A percentile compares a stretch with the other conserved stretches of the same genome.
These are phyloP conservation scores for Zootoca vivipara DNA, from an alignment of 2,113 vertebrate genomes.

Conservation along the genomic window DNA sequence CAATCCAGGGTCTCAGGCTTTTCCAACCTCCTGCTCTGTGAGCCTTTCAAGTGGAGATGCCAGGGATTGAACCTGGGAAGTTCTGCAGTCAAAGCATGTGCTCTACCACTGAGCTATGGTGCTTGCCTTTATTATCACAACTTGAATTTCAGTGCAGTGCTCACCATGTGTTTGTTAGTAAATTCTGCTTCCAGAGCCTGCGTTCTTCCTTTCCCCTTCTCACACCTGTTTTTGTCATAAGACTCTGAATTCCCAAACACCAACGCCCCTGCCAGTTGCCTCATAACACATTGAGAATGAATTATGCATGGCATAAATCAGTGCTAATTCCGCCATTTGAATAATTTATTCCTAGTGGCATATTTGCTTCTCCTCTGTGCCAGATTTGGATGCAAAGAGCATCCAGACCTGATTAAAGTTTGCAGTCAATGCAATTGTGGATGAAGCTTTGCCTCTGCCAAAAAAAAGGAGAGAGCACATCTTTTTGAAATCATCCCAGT, in stretches of 20 bases:
- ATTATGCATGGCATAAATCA: slow-evolving; percentile 13
- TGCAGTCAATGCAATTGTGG: slow-evolving; percentile 4
- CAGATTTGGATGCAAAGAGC: slow-evolving; percentile 18
- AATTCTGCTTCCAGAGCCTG: background rate
- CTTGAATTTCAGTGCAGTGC: background rate
- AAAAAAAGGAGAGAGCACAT: background rate
- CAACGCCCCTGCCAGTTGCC: too few species aligned
- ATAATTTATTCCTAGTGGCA: slow-evolving; percentile 36
- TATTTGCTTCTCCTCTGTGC: slow-evolving; percentile 6
- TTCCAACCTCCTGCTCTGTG: background rate
- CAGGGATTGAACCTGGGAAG: background rate
- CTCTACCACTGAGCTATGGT: background rate
- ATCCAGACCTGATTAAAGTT: slow-evolving; percentile 29
- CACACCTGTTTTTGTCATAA: background rate
- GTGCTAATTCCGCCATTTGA: slow-evolving; percentile 32
- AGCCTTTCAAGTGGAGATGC: background rate
- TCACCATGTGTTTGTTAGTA: background rate
- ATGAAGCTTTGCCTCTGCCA: background rate
- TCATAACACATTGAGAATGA: slow-evolving; percentile 8
- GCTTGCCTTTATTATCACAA: background rate
- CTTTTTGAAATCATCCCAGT: background rate
- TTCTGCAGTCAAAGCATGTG: background rate
- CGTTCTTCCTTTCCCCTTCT: background rate
- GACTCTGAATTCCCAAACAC: background rate
- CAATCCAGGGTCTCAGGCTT: background rate